Evolutionary conservation across 2,888 invertebrate genomes (phyloP).

Genomic region (Cecidostiba fungosa): DNA sequence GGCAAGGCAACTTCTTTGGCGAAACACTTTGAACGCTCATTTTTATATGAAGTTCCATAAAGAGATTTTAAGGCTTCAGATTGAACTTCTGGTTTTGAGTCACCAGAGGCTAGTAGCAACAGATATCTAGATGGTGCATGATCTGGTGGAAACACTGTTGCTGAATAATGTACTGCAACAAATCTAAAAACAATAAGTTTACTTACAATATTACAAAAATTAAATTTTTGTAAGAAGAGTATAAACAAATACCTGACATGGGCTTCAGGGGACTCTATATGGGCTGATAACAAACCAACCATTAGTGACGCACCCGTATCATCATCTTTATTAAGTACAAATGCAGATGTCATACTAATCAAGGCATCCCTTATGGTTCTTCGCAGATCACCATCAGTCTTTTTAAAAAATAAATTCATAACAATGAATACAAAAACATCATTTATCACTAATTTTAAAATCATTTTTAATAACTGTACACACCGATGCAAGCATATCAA

Average conservation of each 20-base stretch:
- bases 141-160: constrained; percentile 90
- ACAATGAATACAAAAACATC: constrained; percentile 11
- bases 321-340: constrained; percentile 74
- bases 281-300: constrained; percentile 86
- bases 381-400: constrained; percentile 75
- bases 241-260: constrained; percentile 76
- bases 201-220: constrained; percentile 12
- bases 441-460: neutral
- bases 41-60: constrained; percentile 84
- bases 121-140: constrained; percentile 92
- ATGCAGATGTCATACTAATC: constrained; percentile 76
- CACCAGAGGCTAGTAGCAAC: constrained; percentile 91
- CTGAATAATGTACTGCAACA: constrained; percentile 91
- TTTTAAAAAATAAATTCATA: constrained; percentile 55
- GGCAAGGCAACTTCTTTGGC: constrained; percentile 83
- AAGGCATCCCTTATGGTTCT: constrained; percentile 75
- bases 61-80: constrained; percentile 88
- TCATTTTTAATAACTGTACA: constrained; percentile 63
- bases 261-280: constrained; percentile 89
- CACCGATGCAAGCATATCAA: constrained; percentile 81
- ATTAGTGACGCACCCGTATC: constrained; percentile 81
- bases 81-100: constrained; percentile 89
- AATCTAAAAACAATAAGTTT: constrained; percentile 81
- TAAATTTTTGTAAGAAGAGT: constrained; percentile 21
- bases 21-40: constrained; percentile 72